These are phyloP conservation scores for Balaenoptera acutorostrata DNA, from an alignment of 2,113 vertebrate genomes.

Conservation along the genomic window DNA sequence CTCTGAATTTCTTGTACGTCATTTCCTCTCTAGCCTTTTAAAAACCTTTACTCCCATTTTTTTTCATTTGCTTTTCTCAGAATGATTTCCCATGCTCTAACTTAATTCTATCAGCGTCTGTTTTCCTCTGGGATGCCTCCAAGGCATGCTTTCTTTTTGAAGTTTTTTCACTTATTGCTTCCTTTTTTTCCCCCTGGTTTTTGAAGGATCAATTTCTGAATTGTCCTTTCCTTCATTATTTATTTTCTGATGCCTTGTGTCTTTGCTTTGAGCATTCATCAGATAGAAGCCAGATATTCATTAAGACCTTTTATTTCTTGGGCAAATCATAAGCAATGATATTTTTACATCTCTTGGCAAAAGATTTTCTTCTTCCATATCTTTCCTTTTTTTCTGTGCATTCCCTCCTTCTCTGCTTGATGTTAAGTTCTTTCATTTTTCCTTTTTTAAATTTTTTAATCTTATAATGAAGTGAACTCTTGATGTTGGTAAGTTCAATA, in stretches of 20 bases:
- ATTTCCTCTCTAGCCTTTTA: background rate
- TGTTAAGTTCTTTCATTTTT: background rate
- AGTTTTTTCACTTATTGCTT: background rate
- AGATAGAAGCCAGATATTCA: background rate
- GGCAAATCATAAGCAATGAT: background rate
- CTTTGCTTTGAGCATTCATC: background rate
- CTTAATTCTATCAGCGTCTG: rapidly evolving
- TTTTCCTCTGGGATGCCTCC: background rate
- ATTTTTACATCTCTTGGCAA: background rate
- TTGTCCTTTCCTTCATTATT: background rate
- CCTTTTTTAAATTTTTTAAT: background rate
- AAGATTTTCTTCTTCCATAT: background rate
- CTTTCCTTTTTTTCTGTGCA: background rate
- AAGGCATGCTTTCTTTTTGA: background rate
- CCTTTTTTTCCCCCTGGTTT: background rate
- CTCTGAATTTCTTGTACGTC: background rate
- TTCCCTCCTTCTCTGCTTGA: background rate
- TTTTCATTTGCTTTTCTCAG: no score
- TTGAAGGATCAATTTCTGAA: no score
- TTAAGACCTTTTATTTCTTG: background rate
- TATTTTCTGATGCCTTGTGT: background rate
- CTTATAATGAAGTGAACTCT: background rate
- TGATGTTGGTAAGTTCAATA: background rate
- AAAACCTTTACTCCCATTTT: no score
- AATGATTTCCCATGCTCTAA: rapidly evolving